Percentiles rank a stretch among this genome's conserved stretches.
phyloP scores from a whole-genome alignment of 64 coral and sea anemone species.

The Actinia tenebrosa region DNA sequence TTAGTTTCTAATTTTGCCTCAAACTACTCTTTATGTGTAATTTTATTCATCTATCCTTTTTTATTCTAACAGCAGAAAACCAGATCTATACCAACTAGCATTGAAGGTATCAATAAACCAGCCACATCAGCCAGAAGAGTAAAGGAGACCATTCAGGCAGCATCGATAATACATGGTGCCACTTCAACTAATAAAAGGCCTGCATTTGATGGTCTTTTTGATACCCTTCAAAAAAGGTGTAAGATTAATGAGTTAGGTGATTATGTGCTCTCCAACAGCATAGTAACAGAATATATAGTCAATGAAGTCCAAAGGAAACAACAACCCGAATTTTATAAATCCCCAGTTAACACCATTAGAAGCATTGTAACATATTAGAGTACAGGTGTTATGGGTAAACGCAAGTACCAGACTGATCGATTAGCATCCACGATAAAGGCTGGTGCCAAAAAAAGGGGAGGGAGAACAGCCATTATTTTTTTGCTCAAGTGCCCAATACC shows the following conservation, averaged over 20 bases:
- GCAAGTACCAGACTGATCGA: conserved; percentile 53
- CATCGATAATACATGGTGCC: neutral
- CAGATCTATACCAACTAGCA: neutral
- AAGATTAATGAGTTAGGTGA: conserved; percentile 53
- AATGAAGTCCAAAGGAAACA: conserved; percentile 25
- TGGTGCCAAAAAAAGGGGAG: conserved; percentile 28
- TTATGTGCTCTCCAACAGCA: conserved; percentile 28
- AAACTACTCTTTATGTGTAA: neutral
- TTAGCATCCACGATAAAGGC: conserved; percentile 52
- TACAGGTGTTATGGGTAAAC: conserved; percentile 55
- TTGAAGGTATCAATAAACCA: neutral
- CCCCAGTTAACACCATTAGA: conserved; percentile 28
- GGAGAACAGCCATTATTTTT: conserved; percentile 32
- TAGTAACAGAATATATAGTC: conserved; percentile 46
- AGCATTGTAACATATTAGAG: conserved; percentile 47
- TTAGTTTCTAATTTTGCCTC: neutral
- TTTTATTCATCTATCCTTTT: neutral
- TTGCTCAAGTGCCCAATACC: conserved; percentile 54
- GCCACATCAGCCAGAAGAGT: neutral
- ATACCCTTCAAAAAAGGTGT: conserved; percentile 47
- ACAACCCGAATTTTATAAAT: conserved; percentile 17
- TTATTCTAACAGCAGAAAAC: neutral
- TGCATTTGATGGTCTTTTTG: conserved; percentile 30
- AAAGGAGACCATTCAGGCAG: neutral
- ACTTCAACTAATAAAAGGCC: neutral